Percentiles rank a stretch among this genome's conserved stretches.
Evolutionary conservation across 1,140 invertebrate species (phyloP).

Genomic region (Tetragnatha versicolor): DNA sequence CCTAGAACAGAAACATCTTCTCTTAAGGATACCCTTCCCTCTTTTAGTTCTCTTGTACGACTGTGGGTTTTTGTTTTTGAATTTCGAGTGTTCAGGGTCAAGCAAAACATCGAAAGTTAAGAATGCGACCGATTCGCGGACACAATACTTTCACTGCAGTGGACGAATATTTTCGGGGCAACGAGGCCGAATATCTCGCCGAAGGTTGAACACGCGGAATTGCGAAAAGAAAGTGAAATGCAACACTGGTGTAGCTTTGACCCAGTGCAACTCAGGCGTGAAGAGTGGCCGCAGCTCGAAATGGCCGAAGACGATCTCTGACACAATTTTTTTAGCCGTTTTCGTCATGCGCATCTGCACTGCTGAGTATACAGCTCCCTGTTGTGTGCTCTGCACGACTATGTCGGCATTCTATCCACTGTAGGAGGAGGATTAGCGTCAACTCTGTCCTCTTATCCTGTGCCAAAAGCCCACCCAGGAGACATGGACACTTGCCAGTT

Average conservation of each 20-base stretch:
- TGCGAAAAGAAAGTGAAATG: constrained; percentile 32
- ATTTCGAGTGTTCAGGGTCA: no score
- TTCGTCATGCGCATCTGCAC: constrained; percentile 25
- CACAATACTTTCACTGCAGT: no score
- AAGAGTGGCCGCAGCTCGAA: neutral
- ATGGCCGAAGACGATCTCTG: constrained; percentile 6
- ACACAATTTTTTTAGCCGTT: constrained; percentile 8
- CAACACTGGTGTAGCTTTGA: constrained; percentile 26
- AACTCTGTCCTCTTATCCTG: neutral
- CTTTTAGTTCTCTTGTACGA: no score
- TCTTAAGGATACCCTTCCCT: no score
- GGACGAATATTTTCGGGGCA: no score
- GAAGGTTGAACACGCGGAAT: no score
- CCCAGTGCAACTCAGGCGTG: constrained; percentile 30
- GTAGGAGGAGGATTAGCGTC: neutral
- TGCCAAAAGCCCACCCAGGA: neutral
- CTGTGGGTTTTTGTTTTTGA: no score
- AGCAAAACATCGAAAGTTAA: no score
- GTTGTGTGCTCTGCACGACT: neutral
- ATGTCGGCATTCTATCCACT: no score
- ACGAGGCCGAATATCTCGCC: no score
- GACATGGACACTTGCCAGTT: neutral
- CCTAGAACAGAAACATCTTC: no score
- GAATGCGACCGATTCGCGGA: no score
- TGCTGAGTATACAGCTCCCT: constrained; percentile 12